Percentiles rank a stretch among this genome's conserved stretches.
These are phyloP conservation scores for Nyctereutes procyonoides DNA, from an alignment of 2,113 vertebrate genomes.

Conservation along the genomic window DNA sequence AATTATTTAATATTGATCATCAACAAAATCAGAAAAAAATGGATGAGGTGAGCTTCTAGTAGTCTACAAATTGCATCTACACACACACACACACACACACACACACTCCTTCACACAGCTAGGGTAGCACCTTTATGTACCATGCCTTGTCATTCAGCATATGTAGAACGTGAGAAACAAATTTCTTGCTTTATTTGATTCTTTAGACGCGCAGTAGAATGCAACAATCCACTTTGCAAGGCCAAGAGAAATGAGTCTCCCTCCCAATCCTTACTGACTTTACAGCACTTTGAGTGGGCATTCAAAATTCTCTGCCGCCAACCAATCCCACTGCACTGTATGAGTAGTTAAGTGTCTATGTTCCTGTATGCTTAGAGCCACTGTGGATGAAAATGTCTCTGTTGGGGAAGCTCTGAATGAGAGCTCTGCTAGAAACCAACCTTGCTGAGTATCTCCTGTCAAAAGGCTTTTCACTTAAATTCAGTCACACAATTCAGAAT, in stretches of 20 bases:
- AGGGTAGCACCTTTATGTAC: neutral
- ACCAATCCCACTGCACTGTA: neutral
- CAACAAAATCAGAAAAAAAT: constrained; percentile 7
- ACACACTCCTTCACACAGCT: neutral
- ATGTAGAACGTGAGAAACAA: neutral
- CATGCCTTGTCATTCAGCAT: neutral
- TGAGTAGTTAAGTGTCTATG: neutral
- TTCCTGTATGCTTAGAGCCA: neutral
- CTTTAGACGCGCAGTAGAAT: neutral
- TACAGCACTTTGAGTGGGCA: neutral
- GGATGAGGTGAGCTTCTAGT: neutral
- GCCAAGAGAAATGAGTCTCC: neutral
- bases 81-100: no score
- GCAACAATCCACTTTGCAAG: neutral
- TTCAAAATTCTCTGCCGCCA: neutral
- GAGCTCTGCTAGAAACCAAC: neutral
- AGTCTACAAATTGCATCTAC: constrained; percentile 31
- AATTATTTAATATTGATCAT: constrained; percentile 29
- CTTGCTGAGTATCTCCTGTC: neutral
- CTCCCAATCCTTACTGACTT: neutral
- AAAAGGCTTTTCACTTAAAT: neutral
- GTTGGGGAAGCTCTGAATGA: neutral
- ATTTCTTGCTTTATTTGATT: neutral
- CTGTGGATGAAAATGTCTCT: neutral
- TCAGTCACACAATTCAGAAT: neutral